Evolutionary conservation across 2,797 vertebrate species (phyloP), one percentile per base, ranked within the genome.

Genomic region (Pogonophryne albipinna): DNA sequence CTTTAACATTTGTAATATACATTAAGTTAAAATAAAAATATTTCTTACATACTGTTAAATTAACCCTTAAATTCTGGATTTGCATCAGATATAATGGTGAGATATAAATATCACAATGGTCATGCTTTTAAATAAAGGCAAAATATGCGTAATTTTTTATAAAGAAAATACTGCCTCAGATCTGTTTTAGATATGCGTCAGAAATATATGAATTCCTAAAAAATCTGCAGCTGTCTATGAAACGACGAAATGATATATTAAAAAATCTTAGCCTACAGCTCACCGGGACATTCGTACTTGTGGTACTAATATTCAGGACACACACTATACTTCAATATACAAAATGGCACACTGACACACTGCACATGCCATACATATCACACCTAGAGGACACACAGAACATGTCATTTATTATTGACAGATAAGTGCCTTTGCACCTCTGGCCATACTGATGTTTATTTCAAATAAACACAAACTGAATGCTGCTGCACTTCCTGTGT

Each of bases 1-100:
- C 46, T 53, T n/a, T n/a, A 67, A 68, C 75, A 74, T 82, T 44
- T 83, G 23, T 72, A 76, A 71, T 6, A 61, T 13, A 49, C 13
- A 2, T 27, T 34, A 23, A 53, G 8, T 19, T 11, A 31, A 66
- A 46, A 41, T 23, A 3, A 50, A 17, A 70, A 55, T 23, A 34
- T 27, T 50, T 10, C 47, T 56, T 27, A 53, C 16, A 17, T 31
- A 53, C 9, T 0, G 0, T 65, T 56, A 27, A 60, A 67, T 51
- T 16, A 71, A 60, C 57, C 49, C 12, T 19, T 62, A 12, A 1
- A 0, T 23, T 34, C 16, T 44, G 51, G 31, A 42, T 17, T 13
- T 0, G 10, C 6, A 38, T 6, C 34, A 6, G 34, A 38, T 4
- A 11, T 3, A 59, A 27, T 34, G 46, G 52, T 50, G 19, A 47